These are phyloP conservation scores for Formica aserva DNA, from an alignment of 2,888 invertebrate genomes.

Conservation along the genomic window DNA sequence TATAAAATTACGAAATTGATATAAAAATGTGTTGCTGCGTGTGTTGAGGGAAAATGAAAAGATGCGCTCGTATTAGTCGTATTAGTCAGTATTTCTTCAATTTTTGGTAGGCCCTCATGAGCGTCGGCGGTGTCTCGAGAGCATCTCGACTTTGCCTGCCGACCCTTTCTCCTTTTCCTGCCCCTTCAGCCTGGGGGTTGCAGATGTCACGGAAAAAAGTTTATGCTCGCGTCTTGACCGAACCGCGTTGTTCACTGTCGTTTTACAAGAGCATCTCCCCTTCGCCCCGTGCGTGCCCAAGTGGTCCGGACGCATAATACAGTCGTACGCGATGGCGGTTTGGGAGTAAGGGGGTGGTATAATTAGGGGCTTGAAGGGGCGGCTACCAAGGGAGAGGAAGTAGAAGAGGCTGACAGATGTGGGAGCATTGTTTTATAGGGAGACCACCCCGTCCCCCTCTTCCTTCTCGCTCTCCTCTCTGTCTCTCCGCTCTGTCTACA, in stretches of 20 bases:
- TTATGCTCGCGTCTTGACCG: slow-evolving; percentile 81
- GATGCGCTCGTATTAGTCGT: too few relatives aligned
- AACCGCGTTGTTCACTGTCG: slow-evolving; percentile 75
- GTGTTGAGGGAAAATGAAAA: slow-evolving; percentile 12
- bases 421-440: slow-evolving; percentile 86
- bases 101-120: slow-evolving; percentile 54
- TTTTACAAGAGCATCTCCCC: slow-evolving; percentile 79
- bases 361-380: slow-evolving; percentile 85
- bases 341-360: slow-evolving; percentile 82
- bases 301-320: slow-evolving; percentile 85
- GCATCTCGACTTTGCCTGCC: slow-evolving; percentile 57
- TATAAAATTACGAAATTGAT: slow-evolving; percentile 42
- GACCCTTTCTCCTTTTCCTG: slow-evolving; percentile 38
- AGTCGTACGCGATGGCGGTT: slow-evolving; percentile 78
- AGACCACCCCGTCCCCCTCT: slow-evolving; percentile 71
- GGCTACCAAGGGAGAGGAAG: slow-evolving; percentile 80
- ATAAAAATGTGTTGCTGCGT: not conserved
- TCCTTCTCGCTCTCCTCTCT: slow-evolving; percentile 18
- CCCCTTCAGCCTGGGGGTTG: slow-evolving; percentile 53
- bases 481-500: slow-evolving; percentile 69
- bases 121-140: slow-evolving; percentile 65
- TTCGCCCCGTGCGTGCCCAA: slow-evolving; percentile 85
- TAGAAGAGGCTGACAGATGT: slow-evolving; percentile 86
- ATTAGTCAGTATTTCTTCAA: slow-evolving; percentile 36
- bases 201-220: slow-evolving; percentile 74